Base-by-base conservation (phyloP, 1,140 invertebrate genomes). In the Musca vetustissima region DNA sequence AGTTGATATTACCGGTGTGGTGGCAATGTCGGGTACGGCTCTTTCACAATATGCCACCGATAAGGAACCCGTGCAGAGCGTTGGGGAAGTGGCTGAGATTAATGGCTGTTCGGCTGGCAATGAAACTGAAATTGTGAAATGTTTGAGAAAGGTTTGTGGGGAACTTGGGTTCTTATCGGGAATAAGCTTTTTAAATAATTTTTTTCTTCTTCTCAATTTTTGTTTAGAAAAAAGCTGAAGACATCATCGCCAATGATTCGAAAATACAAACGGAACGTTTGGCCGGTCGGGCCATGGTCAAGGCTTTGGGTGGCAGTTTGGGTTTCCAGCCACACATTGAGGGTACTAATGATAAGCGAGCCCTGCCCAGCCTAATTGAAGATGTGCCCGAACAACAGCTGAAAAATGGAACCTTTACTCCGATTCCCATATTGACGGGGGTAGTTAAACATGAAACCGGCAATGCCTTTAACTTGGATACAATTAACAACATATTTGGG, bases 391-490 rank as follows among this genome's bases (percentile, higher is more conserved):
- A 88, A 22, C 76, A 87, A 17, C 84, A 88, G 14, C 72, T 92
- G n/a, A 83, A 84, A 36, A 78, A 83, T 7, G 83, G 82, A 15
- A 76, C 85, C 15, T 83, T 86, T 69, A 86, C 87, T 14, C 82
- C 84, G 0, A 85, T 90, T 21, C 90, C 91, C 0, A 73, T 93
- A 66, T 82, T 93, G 0, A 91, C 87, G 0, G 91, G 91, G 3
- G 88, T 91, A 2, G 87, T 88, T 1, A 89, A 88, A 25, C 87
- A 91, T 49, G 91, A 92, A 81, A 91, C 90, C 0, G 87, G 88
- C 19, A 82, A 82, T 55, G 72, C 76, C 0, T 72, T 82, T 48
- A 68, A 71, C 0, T 70, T 80, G 25, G 73, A 80, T 13, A 73
- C 69, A 0, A 64, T 82, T 2, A 73, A 78, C 6, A 72, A 74